Conservation (phyloP, 1,140 invertebrate genomes). For the Ericerus pela region DNA sequence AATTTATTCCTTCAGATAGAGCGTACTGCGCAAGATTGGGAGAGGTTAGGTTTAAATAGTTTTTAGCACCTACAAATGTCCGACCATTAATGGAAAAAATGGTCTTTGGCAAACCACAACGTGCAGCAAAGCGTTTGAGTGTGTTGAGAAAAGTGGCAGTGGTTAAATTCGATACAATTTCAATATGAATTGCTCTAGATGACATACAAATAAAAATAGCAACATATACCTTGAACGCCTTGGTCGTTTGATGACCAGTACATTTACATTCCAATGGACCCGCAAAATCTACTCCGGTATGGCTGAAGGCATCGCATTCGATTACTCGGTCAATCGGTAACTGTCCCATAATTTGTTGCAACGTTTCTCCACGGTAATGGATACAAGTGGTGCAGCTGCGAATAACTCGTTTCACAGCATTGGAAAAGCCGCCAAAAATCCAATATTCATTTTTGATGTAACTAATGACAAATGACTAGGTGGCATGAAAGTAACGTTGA, state of each 20-base stretch:
- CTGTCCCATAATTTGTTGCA: constrained; percentile 8
- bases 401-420: no score
- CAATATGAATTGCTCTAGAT: constrained; percentile 32
- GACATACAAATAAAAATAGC: constrained; percentile 33
- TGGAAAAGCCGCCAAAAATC: no score
- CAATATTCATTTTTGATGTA: no score
- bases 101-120: constrained; percentile 26
- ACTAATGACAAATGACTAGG: no score
- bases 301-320: neutral
- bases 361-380: constrained; percentile 2
- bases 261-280: neutral
- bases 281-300: constrained; percentile 1
- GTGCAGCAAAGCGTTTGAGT: constrained; percentile 29
- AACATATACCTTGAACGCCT: constrained; percentile 24
- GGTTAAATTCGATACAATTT: constrained; percentile 29
- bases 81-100: constrained; percentile 29
- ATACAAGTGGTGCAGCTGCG: constrained; percentile 26
- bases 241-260: neutral
- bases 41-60: constrained; percentile 6
- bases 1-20: neutral
- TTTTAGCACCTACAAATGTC: constrained; percentile 29
- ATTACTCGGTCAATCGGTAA: neutral
- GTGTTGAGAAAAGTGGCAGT: constrained; percentile 30
- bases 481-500: neutral
- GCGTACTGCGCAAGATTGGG: neutral